phyloP scores from a whole-genome alignment of 2,113 vertebrate genomes.

The western clawed frog (Xenopus tropicalis) region DNA sequence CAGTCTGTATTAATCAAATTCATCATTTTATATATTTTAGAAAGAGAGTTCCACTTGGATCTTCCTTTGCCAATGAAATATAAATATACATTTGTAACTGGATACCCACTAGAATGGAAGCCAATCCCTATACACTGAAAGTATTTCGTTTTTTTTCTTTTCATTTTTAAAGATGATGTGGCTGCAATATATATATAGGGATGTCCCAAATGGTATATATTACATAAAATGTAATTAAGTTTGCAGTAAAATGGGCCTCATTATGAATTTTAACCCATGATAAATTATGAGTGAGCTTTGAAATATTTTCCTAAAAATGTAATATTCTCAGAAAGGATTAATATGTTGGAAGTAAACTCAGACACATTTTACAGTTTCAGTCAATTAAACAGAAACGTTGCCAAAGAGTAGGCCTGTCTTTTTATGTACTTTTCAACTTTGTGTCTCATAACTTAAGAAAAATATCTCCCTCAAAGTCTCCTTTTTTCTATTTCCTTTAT shows the following conservation, averaged over 20 bases:
- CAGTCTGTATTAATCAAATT: slow-evolving; percentile 1
- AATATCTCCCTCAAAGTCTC: not conserved
- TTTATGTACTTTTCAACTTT: slow-evolving; percentile 1
- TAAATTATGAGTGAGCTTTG: slow-evolving; percentile 6
- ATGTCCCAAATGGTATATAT: slow-evolving; percentile 8
- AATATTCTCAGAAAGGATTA: slow-evolving; percentile 11
- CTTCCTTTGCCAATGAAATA: not conserved
- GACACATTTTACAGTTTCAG: slow-evolving; percentile 1
- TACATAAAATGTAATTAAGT: slow-evolving; percentile 5
- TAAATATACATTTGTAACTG: slow-evolving; percentile 3
- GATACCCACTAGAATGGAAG: not conserved
- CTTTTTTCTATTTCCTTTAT: too few species aligned
- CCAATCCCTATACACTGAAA: not conserved
- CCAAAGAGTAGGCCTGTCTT: not conserved
- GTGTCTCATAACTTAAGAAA: not conserved
- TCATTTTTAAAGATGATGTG: not conserved
- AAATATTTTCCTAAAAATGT: slow-evolving; percentile 12
- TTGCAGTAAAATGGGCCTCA: not conserved
- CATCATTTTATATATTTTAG: not conserved
- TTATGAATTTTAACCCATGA: slow-evolving; percentile 8
- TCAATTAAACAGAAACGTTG: not conserved
- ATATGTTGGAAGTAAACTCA: slow-evolving; percentile 6
- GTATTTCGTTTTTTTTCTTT: not conserved
- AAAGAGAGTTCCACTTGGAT: not conserved
- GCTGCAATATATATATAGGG: not conserved